Base-by-base conservation (phyloP, 2,797 vertebrate species). In the Sebastes nivosus region DNA sequence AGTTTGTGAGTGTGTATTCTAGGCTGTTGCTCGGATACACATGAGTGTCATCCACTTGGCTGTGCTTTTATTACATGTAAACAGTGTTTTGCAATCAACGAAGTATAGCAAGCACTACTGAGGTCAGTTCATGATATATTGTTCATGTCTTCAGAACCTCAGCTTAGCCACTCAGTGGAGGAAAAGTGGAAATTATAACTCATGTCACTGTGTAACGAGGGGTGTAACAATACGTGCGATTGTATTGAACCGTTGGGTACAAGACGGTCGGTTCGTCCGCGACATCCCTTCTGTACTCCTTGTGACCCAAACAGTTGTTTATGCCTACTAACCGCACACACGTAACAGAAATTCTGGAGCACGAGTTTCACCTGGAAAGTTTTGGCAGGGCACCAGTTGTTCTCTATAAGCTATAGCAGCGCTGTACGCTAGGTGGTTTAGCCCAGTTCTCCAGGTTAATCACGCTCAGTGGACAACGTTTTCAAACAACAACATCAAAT, bases 11-110 rank as follows among this genome's bases (percentile, higher is more conserved):
- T 80, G 32, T 89, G 67, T 87, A 81, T 85, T 88, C 67, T 73
- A 20, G 29, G 68, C 58, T 80, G 77, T 83, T 86, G 67, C 77
- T 80, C 79, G 34, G 71, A 30, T 75, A 81, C 70, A 81, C 30
- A 42, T 75, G 65, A 71, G 70, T 36, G 50, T 79, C 36, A 60
- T 27, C 30, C n/a, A 58, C 25, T 52, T 24, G 27, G 27, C 55
- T 57, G 18, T 46, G 68, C 61, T 46, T 71, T 85, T 55, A 61
- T 78, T 75, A 60, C 67, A 66, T 73, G 75, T 80, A 88, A 92
- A 92, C 77, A 88, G 4, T 27, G 30, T 89, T 86, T 90, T 83
- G 78, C 82, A 90, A 82, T 80, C 30, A 25, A 32, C 18, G 16
- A 10, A n/a, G 13, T 52, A 13, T 32, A 12, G 36, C 10, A 54